phyloP scores from a whole-genome alignment of 2,113 vertebrate genomes.

The Sylvia atricapilla region DNA sequence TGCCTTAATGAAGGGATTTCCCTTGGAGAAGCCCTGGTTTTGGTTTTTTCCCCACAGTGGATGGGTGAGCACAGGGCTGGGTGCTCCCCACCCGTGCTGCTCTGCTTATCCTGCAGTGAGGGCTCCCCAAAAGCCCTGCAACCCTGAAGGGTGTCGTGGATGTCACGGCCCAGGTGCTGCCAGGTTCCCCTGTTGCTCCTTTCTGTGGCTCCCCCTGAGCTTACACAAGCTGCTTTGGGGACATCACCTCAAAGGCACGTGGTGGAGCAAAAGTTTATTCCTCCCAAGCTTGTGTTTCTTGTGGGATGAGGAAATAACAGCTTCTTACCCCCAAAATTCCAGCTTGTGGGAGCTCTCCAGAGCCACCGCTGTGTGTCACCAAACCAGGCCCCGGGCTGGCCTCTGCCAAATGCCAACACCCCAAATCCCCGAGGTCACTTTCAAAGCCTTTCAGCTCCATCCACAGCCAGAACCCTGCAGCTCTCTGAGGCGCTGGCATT shows the following conservation, averaged over 20 bases:
- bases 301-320: background rate
- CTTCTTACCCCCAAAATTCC: background rate
- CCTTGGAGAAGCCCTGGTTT: background rate
- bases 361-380: background rate
- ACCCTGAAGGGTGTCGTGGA: background rate
- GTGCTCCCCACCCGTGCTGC: background rate
- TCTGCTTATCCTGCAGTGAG: background rate
- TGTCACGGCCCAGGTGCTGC: background rate
- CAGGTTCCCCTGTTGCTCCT: background rate
- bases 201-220: background rate
- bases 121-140: background rate
- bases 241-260: rapidly evolving
- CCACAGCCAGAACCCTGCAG: conserved; percentile 23
- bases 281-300: background rate
- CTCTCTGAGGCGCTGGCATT: conserved; percentile 24
- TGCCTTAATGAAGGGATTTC: background rate
- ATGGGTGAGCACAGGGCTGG: background rate
- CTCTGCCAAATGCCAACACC: background rate
- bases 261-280: background rate
- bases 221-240: rapidly evolving
- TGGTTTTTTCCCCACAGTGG: background rate
- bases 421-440: background rate
- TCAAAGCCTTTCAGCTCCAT: background rate
- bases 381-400: background rate
- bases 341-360: background rate